phyloP scores from a whole-genome alignment of 2,888 invertebrate genomes.

The Prosapia bicincta region DNA sequence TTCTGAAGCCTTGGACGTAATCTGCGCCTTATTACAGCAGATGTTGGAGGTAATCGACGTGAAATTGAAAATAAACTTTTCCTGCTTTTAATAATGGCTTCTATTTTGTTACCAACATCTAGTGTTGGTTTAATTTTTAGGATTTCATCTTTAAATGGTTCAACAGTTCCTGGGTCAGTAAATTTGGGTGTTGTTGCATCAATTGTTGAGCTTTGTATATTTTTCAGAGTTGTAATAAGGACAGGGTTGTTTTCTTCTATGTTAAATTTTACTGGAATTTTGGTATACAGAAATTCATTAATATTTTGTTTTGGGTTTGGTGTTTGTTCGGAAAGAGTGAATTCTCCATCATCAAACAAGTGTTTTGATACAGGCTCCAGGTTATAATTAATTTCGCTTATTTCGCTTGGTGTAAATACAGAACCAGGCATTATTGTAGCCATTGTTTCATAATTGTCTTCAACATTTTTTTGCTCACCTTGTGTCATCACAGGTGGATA shows the following conservation, averaged over 20 bases:
- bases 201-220: not conserved
- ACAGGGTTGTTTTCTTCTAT: not conserved
- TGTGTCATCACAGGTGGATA: not conserved
- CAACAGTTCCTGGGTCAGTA: constrained; percentile 5
- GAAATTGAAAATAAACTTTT: constrained; percentile 36
- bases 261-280: not conserved
- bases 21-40: constrained; percentile 38
- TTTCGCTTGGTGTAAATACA: constrained; percentile 18
- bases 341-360: not conserved
- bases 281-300: not conserved
- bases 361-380: constrained; percentile 11
- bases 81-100: constrained; percentile 31
- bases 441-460: not conserved
- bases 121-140: not conserved
- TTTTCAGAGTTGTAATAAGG: not conserved
- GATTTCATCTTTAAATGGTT: constrained; percentile 11
- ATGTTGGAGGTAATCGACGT: constrained; percentile 37
- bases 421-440: not conserved
- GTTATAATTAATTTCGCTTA: constrained; percentile 19
- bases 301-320: not conserved
- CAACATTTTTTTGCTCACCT: not conserved
- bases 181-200: constrained; percentile 26
- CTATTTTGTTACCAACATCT: constrained; percentile 15
- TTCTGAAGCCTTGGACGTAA: constrained; percentile 28
- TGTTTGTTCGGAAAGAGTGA: not conserved